phyloP scores from a whole-genome alignment of 2,888 invertebrate species.

The Eupithecia tripunctaria region DNA sequence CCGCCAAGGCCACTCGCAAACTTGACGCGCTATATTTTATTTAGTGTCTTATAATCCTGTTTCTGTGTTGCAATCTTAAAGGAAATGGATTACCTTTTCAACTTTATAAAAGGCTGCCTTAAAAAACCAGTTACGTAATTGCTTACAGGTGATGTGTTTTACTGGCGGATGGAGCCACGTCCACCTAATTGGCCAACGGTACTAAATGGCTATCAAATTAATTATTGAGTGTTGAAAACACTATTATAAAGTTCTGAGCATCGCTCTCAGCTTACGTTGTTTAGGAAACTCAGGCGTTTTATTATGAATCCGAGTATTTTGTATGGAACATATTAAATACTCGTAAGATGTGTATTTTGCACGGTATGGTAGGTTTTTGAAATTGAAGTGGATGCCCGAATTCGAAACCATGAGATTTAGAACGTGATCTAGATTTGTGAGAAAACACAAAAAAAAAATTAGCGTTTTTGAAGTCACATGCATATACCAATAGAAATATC shows the following conservation, averaged over 20 bases:
- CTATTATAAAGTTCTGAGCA: neutral
- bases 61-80: neutral
- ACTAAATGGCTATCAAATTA: constrained; percentile 17
- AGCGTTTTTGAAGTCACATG: no score
- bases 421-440: no score
- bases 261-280: neutral
- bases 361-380: no score
- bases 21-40: no score
- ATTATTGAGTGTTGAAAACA: neutral
- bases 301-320: no score
- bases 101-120: neutral
- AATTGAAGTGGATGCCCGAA: no score
- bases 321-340: neutral
- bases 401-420: no score
- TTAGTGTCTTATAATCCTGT: no score
- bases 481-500: no score
- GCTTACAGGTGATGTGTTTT: neutral
- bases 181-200: constrained; percentile 17
- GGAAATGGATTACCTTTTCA: neutral
- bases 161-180: neutral
- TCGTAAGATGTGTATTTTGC: no score
- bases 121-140: neutral
- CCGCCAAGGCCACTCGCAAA: no score
- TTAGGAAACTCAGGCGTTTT: neutral
- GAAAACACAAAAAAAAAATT: no score